Evolutionary conservation across 2,888 invertebrate species (phyloP).

Genomic region (Clepsis dumicolana): DNA sequence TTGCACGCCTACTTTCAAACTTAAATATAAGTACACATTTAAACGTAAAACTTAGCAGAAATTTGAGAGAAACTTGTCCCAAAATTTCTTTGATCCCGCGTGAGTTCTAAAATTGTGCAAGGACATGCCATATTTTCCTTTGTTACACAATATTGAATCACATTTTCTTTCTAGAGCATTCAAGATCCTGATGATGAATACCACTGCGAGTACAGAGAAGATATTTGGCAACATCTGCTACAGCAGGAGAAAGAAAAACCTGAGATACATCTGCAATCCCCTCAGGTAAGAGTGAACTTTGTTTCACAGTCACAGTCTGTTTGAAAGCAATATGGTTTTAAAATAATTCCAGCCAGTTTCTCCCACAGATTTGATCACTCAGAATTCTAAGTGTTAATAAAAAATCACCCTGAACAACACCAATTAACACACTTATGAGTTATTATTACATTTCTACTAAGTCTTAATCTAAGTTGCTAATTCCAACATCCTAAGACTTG

Average conservation of each 20-base stretch:
- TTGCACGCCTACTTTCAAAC: constrained; percentile 26
- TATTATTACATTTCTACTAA: too few relatives aligned
- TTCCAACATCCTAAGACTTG: too few relatives aligned
- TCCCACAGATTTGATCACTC: too few relatives aligned
- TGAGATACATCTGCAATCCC: constrained; percentile 78
- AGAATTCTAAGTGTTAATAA: too few relatives aligned
- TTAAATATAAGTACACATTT: neutral
- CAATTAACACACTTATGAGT: too few relatives aligned
- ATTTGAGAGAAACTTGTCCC: constrained; percentile 51
- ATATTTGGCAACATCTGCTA: constrained; percentile 76
- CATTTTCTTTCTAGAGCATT: constrained; percentile 53
- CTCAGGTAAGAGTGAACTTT: constrained; percentile 67
- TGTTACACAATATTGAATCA: constrained; percentile 49
- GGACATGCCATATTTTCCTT: constrained; percentile 28
- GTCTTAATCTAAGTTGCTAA: too few relatives aligned
- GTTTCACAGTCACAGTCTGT: constrained; percentile 40
- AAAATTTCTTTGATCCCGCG: constrained; percentile 54
- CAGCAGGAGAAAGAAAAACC: constrained; percentile 76
- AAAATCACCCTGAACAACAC: too few relatives aligned
- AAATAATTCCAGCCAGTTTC: too few relatives aligned
- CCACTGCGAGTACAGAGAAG: constrained; percentile 74
- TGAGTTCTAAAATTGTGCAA: constrained; percentile 1
- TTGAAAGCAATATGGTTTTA: constrained; percentile 22
- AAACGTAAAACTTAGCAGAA: neutral
- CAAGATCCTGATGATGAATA: constrained; percentile 73